Conservation (phyloP, 2,113 vertebrate species). For the Trematomus loennbergii region DNA sequence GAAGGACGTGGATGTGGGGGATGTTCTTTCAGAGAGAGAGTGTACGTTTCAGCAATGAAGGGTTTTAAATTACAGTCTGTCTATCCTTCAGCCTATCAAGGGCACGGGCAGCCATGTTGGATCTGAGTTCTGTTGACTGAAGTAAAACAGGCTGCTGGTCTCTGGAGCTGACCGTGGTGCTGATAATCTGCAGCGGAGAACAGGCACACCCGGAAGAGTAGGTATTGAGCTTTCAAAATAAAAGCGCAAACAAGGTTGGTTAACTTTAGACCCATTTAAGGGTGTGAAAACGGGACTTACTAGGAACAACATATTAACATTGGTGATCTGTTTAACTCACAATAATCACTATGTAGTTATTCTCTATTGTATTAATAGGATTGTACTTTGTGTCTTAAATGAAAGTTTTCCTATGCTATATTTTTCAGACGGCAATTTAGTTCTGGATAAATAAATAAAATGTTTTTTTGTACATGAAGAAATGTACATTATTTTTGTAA, state of each 20-base stretch:
- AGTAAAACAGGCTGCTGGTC: slow-evolving; percentile 28
- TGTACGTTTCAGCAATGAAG: background rate
- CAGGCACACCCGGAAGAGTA: fast-evolving
- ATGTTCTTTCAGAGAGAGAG: slow-evolving; percentile 1
- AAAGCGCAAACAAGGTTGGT: background rate
- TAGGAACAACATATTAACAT: background rate
- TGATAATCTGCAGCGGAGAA: slow-evolving; percentile 52
- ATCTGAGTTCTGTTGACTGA: slow-evolving; percentile 4
- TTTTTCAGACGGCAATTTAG: no score
- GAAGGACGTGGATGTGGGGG: background rate
- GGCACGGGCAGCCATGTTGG: slow-evolving; percentile 51
- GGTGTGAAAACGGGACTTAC: background rate
- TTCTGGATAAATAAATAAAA: no score
- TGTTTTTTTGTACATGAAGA: no score
- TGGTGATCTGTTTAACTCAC: no score
- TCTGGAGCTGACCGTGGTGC: slow-evolving; percentile 73
- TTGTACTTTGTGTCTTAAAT: no score
- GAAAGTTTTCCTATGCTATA: no score
- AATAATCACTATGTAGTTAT: no score
- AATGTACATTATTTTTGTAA: no score
- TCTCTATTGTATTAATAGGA: no score
- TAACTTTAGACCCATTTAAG: no score
- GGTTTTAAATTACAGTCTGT: background rate
- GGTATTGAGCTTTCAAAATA: slow-evolving; percentile 38
- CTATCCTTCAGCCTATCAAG: no score